Evolutionary conservation across 2,888 invertebrate genomes (phyloP).

Genomic region (Incurvaria masculella): DNA sequence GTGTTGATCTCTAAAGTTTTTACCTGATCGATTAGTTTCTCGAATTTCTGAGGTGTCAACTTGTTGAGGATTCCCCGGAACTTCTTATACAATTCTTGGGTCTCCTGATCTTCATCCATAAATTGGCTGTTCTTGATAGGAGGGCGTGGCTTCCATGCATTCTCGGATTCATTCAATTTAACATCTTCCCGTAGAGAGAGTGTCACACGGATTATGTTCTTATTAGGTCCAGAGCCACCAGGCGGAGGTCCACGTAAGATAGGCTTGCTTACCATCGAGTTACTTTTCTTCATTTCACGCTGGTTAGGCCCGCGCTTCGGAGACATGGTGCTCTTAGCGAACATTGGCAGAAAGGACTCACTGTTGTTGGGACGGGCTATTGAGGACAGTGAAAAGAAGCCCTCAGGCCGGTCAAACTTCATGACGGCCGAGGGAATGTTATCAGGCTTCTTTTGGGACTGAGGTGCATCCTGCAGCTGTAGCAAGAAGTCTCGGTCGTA

Average conservation of each 20-base stretch:
- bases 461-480: constrained; percentile 69
- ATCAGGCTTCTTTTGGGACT: constrained; percentile 71
- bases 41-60: constrained; percentile 92
- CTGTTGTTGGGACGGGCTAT: not conserved
- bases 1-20: constrained; percentile 75
- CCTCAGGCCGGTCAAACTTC: not conserved
- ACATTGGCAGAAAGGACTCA: not conserved
- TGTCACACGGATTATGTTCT: constrained; percentile 64
- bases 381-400: not conserved
- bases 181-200: constrained; percentile 75
- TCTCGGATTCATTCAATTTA: constrained; percentile 79
- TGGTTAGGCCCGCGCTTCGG: not conserved
- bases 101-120: not conserved
- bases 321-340: not conserved
- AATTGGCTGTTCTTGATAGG: constrained; percentile 16
- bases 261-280: not conserved
- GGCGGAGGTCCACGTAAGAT: not conserved
- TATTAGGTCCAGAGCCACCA: constrained; percentile 34
- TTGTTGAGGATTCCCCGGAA: constrained; percentile 90
- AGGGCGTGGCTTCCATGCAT: constrained; percentile 86
- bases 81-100: constrained; percentile 70
- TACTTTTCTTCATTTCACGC: not conserved
- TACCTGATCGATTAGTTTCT: constrained; percentile 76
- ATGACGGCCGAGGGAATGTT: constrained; percentile 44
- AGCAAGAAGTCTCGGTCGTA: constrained; percentile 81